phyloP scores from a whole-genome alignment of 1,140 invertebrate species.

The Vanessa atalanta region DNA sequence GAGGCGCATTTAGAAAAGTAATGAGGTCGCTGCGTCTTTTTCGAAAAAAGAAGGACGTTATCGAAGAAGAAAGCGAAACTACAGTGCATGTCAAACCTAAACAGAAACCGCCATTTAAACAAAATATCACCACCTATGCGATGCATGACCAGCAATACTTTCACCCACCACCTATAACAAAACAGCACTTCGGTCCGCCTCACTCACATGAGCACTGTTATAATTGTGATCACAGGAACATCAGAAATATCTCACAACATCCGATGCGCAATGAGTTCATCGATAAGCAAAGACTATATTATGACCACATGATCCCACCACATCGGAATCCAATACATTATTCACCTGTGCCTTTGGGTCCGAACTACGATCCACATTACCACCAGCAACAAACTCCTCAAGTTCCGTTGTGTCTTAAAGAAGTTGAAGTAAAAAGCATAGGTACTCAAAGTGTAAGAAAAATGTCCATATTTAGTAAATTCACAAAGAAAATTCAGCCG shows the following conservation, averaged over 20 bases:
- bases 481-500: slow-evolving; percentile 49
- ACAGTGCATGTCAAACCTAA: slow-evolving; percentile 47
- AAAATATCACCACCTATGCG: slow-evolving; percentile 60
- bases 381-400: slow-evolving; percentile 44
- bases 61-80: slow-evolving; percentile 60
- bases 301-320: not conserved
- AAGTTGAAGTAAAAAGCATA: slow-evolving; percentile 73
- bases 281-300: slow-evolving; percentile 10
- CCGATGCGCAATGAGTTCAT: slow-evolving; percentile 6
- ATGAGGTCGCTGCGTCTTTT: slow-evolving; percentile 53
- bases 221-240: slow-evolving; percentile 12
- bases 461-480: slow-evolving; percentile 57
- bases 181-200: slow-evolving; percentile 15
- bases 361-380: slow-evolving; percentile 44
- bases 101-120: slow-evolving; percentile 51
- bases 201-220: slow-evolving; percentile 31
- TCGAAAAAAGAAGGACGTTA: slow-evolving; percentile 63
- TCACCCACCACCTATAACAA: slow-evolving; percentile 45
- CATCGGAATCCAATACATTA: slow-evolving; percentile 19
- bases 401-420: slow-evolving; percentile 69
- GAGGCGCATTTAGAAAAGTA: slow-evolving; percentile 54
- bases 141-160: slow-evolving; percentile 63
- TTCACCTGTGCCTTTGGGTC: slow-evolving; percentile 44
- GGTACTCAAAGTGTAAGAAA: slow-evolving; percentile 67
- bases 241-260: not conserved